Conservation (phyloP, 2,113 vertebrate species). For the Gavia stellata region DNA sequence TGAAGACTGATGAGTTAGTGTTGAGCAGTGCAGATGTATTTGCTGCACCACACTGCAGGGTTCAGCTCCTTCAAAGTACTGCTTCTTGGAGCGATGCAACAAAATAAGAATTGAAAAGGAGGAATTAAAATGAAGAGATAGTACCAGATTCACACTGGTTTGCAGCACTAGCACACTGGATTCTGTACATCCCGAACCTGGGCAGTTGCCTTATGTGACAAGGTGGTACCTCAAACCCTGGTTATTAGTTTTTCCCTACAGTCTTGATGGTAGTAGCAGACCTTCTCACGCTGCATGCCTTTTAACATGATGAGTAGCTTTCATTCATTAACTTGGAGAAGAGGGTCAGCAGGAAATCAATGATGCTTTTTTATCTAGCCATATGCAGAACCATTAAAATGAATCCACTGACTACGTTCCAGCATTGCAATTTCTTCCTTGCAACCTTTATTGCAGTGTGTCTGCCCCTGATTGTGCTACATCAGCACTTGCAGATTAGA, state of each 20-base stretch:
- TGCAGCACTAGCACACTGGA: background rate
- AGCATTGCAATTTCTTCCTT: slow-evolving; percentile 46
- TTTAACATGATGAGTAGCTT: slow-evolving; percentile 4
- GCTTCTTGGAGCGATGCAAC: background rate
- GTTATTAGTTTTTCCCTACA: background rate
- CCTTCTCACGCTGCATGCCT: background rate
- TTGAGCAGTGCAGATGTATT: background rate
- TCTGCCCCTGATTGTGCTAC: background rate
- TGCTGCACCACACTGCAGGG: background rate
- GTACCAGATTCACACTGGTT: background rate
- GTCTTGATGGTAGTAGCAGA: background rate
- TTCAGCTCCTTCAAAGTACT: background rate
- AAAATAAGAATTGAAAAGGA: background rate
- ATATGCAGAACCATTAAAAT: slow-evolving; percentile 39
- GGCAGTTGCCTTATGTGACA: background rate
- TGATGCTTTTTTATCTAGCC: background rate
- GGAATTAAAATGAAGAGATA: background rate
- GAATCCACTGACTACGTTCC: slow-evolving; percentile 33
- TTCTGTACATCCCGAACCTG: background rate
- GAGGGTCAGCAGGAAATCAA: slow-evolving; percentile 44
- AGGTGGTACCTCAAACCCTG: background rate
- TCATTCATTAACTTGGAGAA: slow-evolving; percentile 52
- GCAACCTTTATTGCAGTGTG: slow-evolving; percentile 1
- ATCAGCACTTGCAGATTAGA: slow-evolving; percentile 28
- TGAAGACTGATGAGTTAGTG: background rate